Evolutionary conservation across 2,888 invertebrate genomes (phyloP).

Genomic region (Cataglyphis rosenhaueri): DNA sequence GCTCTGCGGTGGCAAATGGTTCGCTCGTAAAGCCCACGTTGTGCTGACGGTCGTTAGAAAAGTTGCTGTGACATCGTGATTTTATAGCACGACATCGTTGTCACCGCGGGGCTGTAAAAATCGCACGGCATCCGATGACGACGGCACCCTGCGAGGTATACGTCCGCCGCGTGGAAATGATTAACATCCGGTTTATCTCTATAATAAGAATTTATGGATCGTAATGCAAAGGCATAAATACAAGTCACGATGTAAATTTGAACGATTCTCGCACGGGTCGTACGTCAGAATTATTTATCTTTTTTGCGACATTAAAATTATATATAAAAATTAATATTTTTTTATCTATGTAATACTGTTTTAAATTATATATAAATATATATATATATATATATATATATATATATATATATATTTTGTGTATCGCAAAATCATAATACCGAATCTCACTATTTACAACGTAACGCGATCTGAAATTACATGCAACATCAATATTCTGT

Average conservation of each 20-base stretch:
- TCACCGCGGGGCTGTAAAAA: slow-evolving; percentile 15
- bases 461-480: slow-evolving; percentile 33
- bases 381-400: no score
- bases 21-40: slow-evolving; percentile 35
- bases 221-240: background rate
- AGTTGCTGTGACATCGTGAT: slow-evolving; percentile 30
- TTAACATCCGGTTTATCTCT: slow-evolving; percentile 8
- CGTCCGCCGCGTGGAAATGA: background rate
- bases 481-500: slow-evolving; percentile 35
- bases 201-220: slow-evolving; percentile 19
- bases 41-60: slow-evolving; percentile 13
- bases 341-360: slow-evolving; percentile 10
- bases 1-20: slow-evolving; percentile 44
- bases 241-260: slow-evolving; percentile 18
- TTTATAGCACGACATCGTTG: slow-evolving; percentile 21
- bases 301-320: background rate
- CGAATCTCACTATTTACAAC: slow-evolving; percentile 31
- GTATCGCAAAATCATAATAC: background rate
- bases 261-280: background rate
- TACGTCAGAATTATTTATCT: background rate
- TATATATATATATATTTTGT: background rate
- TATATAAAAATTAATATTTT: slow-evolving; percentile 3
- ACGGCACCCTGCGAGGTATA: background rate
- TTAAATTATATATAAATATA: background rate
- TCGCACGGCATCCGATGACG: background rate